phyloP scores from a whole-genome alignment of 1,140 invertebrate genomes.

The Oncopeltus fasciatus region DNA sequence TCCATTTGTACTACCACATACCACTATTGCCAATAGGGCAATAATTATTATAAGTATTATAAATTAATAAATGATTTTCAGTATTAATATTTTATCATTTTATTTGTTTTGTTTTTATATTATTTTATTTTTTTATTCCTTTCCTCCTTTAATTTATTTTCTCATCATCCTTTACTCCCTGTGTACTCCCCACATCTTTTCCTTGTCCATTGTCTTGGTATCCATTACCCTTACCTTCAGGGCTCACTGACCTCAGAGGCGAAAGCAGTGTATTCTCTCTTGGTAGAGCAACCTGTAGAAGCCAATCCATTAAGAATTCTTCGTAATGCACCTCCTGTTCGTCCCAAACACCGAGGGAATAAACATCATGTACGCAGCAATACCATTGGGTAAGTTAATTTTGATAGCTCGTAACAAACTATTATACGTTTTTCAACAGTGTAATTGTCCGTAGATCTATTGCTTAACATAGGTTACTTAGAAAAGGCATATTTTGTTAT shows the following conservation, averaged over 20 bases:
- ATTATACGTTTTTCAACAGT: no score
- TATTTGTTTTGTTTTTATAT: slow-evolving; percentile 20
- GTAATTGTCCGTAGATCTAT: no score
- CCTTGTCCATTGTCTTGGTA: slow-evolving; percentile 29
- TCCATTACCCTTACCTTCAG: slow-evolving; percentile 31
- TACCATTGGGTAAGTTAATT: slow-evolving; percentile 24
- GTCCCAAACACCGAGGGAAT: slow-evolving; percentile 38
- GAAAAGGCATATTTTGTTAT: no score
- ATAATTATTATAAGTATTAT: no score
- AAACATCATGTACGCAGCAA: neutral
- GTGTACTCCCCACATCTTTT: slow-evolving; percentile 28
- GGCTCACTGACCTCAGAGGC: slow-evolving; percentile 63
- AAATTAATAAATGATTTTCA: no score
- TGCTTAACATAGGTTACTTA: no score
- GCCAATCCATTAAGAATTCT: slow-evolving; percentile 60
- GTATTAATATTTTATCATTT: no score
- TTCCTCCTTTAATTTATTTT: slow-evolving; percentile 25
- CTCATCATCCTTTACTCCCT: slow-evolving; percentile 27
- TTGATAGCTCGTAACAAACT: no score
- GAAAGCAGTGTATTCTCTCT: slow-evolving; percentile 77
- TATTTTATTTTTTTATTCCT: slow-evolving; percentile 11
- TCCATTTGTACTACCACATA: no score
- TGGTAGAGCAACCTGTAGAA: slow-evolving; percentile 59
- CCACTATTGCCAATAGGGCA: no score
- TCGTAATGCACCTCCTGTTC: slow-evolving; percentile 44